Base-by-base conservation (phyloP, 1,140 invertebrate species). In the Drosophila sp. region DNA sequence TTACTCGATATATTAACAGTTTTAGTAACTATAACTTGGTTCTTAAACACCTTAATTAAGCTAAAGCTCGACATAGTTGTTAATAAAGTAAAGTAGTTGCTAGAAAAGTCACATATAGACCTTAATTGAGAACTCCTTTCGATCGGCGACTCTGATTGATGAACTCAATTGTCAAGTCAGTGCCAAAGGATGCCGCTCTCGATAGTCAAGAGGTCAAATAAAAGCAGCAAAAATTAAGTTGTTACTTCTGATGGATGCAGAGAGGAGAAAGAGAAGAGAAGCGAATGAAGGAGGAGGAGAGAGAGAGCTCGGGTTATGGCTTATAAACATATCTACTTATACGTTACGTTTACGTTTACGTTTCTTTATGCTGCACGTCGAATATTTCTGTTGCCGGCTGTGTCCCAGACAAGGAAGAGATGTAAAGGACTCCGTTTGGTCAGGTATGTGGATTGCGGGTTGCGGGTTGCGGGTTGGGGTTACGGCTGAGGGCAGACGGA, bases 151-250 rank as follows among this genome's bases (percentile, higher is more conserved):
- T 36, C 36, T 40, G 32, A 53, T 53, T 53, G 50, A 53, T 50
- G 50, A 58, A 40, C 32, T 56, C 61, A 38, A 57, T 41, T 50
- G 29, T 59, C 21, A 41, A 53, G 29, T 34, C 29, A 25, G 41
- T 62, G 34, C 46, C 66, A 43, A 51, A 57, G 27, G 74, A 32
- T 53, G 76, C 43, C 14, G 50, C 62, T 14, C 43, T 48, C 21
- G 50, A 14, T 38, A 25, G 57, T 64, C 64, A 62, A 66, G 56
- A 66, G 80, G 61, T 62, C 59, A 76, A 74, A 58, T 70, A 36
- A 51, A 61, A 53, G 54, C 63, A 65, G 66, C 67, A 78, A 71
- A 87, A 86, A 87, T 87, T 81, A 86, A 86, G 82, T 81, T 86
- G 82, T 87, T 86, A 87, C 82, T 87, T 78, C 58, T 76, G 79